Evolutionary conservation across 2,888 invertebrate species (phyloP), one percentile per base, ranked within the genome.

Genomic region (Pecten maximus): DNA sequence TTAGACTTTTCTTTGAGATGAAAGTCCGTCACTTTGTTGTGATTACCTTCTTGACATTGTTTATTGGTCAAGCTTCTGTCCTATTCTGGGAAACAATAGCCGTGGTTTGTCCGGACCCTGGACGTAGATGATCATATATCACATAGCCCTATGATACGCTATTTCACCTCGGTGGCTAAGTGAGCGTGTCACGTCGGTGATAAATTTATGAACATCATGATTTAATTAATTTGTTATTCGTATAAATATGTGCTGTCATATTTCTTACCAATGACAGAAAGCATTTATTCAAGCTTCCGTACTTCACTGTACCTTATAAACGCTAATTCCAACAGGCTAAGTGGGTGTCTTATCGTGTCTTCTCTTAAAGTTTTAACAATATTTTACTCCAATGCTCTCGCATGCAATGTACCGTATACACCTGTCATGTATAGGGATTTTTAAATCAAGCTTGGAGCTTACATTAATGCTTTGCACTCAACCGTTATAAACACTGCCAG

Each of bases 121-220:
- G 10, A 8, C 0, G 12, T n/a, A 54, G 19, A 54, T 23, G 6
- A 23, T 23, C 19, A 54, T 74, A 74, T 10, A 74, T 74, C 74
- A 74, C 28, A 74, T 10, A 3, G 8, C 28, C 35, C 74, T 74
- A 74, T 74, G 74, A 74, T 74, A 74, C 74, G 35, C 74, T 74
- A 35, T 28, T 74, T 74, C 74, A 74, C 74, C 74, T 35, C 74
- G 19, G 74, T 74, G 35, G 74, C 16, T 35, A 74, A 74, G 74
- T 74, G 74, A 74, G 74, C 74, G 74, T 74, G 74, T 74, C 74
- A 74, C 12, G 8, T 28, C 35, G 0, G 10, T 74, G 74, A 74
- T 74, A 74, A 74, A 74, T 74, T 74, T 74, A 74, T 74, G 74
- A 74, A 74, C 28, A 74, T 74, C 74, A 74, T 74, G 74, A 74